phyloP scores from a whole-genome alignment of 2,113 vertebrate genomes.

The Balaeniceps rex region DNA sequence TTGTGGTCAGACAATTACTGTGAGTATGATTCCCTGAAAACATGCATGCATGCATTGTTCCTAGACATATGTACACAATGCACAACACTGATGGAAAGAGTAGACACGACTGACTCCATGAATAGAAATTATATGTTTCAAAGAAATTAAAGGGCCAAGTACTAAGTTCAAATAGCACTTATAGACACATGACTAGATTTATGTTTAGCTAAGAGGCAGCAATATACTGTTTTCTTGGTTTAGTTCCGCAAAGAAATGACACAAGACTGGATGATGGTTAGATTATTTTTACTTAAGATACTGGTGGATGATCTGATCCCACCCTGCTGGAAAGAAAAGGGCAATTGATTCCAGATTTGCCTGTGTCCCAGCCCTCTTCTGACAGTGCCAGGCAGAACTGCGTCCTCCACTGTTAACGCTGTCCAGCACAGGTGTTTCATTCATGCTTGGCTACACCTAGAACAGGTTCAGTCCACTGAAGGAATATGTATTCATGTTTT shows the following conservation, averaged over 20 bases:
- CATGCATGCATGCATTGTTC: fast-evolving
- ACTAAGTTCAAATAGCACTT: neutral
- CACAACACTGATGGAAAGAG: neutral
- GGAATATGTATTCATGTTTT: neutral
- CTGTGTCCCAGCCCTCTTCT: neutral
- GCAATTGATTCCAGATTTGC: neutral
- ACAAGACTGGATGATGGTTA: neutral
- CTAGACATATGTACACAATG: neutral
- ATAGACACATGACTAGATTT: neutral
- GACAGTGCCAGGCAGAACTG: neutral
- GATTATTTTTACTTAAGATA: neutral
- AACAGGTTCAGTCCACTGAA: neutral
- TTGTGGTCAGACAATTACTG: neutral
- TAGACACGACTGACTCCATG: neutral
- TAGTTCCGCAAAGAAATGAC: neutral
- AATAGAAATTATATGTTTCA: neutral
- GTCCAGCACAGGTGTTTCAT: fast-evolving
- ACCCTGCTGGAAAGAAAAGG: neutral
- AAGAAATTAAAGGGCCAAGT: neutral
- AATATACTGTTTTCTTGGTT: neutral
- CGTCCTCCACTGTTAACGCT: fast-evolving
- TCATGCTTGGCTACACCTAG: neutral
- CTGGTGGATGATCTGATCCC: neutral
- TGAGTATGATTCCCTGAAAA: neutral
- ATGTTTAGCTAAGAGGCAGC: neutral